These are phyloP conservation scores for Plebejus argus DNA, from an alignment of 2,888 invertebrate genomes.

Conservation along the genomic window DNA sequence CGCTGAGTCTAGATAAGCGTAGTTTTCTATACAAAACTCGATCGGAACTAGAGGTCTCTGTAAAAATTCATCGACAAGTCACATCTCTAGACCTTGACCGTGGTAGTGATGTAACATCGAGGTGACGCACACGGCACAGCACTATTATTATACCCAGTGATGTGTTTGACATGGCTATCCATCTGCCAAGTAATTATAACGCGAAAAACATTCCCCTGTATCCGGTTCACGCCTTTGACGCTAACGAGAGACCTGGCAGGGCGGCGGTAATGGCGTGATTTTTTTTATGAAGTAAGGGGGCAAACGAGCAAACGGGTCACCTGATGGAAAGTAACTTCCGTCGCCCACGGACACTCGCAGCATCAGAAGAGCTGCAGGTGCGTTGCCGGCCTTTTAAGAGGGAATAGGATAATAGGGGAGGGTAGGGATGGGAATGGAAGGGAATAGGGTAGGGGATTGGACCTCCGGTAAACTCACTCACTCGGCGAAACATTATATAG, in stretches of 20 bases:
- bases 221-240: slow-evolving; percentile 24
- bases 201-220: slow-evolving; percentile 9
- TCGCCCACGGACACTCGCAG: too few species aligned
- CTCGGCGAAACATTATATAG: too few species aligned
- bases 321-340: too few species aligned
- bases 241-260: slow-evolving; percentile 2
- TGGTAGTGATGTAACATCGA: neutral
- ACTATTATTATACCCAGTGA: slow-evolving; percentile 12
- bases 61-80: slow-evolving; percentile 11
- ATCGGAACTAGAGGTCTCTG: neutral
- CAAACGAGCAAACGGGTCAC: too few species aligned
- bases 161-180: slow-evolving; percentile 18
- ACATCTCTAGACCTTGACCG: slow-evolving; percentile 28
- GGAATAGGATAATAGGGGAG: too few species aligned
- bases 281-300: too few species aligned
- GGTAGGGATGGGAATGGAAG: too few species aligned
- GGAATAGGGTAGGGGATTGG: too few species aligned
- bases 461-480: too few species aligned
- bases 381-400: too few species aligned
- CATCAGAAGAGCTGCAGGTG: too few species aligned
- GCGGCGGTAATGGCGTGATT: neutral
- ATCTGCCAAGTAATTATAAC: slow-evolving; percentile 30
- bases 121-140: slow-evolving; percentile 24
- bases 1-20: neutral
- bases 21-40: neutral